These are phyloP conservation scores for Phrynocephalus vlangalii DNA, from an alignment of 2,797 vertebrate genomes.

Conservation along the genomic window DNA sequence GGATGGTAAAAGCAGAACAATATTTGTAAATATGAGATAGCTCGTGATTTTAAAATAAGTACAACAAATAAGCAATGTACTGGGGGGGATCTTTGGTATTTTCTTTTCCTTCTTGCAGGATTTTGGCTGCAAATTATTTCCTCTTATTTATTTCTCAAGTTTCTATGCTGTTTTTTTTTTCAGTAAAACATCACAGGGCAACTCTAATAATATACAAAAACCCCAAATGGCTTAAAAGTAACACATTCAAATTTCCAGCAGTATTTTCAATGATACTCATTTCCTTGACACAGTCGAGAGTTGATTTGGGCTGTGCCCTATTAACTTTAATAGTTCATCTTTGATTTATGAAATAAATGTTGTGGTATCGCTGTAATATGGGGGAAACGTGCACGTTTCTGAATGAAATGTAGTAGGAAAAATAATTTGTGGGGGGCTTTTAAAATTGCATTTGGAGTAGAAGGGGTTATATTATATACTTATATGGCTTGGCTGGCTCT, in stretches of 20 bases:
- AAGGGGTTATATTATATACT: too few species aligned
- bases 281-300: neutral
- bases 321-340: neutral
- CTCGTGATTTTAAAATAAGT: neutral
- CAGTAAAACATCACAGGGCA: neutral
- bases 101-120: neutral
- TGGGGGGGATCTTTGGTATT: neutral
- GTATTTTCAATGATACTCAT: neutral
- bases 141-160: neutral
- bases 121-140: neutral
- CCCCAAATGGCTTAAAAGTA: slow-evolving; percentile 1
- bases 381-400: neutral
- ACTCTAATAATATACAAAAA: neutral
- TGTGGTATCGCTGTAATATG: neutral
- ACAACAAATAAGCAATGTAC: neutral
- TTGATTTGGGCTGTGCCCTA: neutral
- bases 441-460: neutral
- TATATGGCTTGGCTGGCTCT: neutral
- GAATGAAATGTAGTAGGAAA: neutral
- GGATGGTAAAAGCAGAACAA: neutral
- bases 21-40: neutral
- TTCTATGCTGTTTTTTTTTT: neutral
- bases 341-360: neutral
- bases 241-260: slow-evolving; percentile 4
- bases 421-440: neutral